Evolutionary conservation across 2,888 invertebrate genomes (phyloP), one percentile per base, ranked within the genome.

Genomic region (Tetramorium bicarinatum): DNA sequence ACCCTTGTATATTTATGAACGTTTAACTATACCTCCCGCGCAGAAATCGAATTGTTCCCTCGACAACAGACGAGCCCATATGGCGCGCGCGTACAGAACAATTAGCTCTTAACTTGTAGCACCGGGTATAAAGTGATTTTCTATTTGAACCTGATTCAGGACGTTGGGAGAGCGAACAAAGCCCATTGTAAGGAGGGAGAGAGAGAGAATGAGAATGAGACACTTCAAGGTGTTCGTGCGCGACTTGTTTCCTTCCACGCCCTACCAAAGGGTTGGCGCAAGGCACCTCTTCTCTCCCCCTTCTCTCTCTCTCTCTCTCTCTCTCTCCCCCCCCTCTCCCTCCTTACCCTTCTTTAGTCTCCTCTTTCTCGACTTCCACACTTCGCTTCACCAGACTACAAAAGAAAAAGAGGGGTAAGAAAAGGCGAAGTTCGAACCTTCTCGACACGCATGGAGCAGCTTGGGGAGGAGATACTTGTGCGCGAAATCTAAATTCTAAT

Each of bases 101-200:
- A 82, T 82, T 77, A 76, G 34, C 21, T 41, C 34, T 11, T 21
- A 13, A 59, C 38, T 47, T 34, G 11, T 29, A 56, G 15, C 44
- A 52, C 6, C 59, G 52, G 11, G 18, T 67, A 54, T 59, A 81
- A 81, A 83, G 59, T 62, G n/a, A 69, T 81, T 83, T 77, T 83
- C 49, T 81, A 49, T 81, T 83, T 66, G 29, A 44, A 29, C 9
- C 56, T 41, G 72, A 80, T 83, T 66, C 41, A 66, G 52, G 54
- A 61, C 52, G 7, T 15, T 21, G 69, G 13, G 29, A 47, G 15
- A 54, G 13, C 18, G 74, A 75, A 62, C 62, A 56, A 62, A 75
- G 59, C 13, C 47, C 0, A 18, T 74, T 59, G 47, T 18, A 34
- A 13, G 18, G 18, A 38, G 4, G 29, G 18, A 59, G 21, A 34